These are phyloP conservation scores for Ethmia dodecea DNA, from an alignment of 2,888 invertebrate genomes.

Conservation along the genomic window DNA sequence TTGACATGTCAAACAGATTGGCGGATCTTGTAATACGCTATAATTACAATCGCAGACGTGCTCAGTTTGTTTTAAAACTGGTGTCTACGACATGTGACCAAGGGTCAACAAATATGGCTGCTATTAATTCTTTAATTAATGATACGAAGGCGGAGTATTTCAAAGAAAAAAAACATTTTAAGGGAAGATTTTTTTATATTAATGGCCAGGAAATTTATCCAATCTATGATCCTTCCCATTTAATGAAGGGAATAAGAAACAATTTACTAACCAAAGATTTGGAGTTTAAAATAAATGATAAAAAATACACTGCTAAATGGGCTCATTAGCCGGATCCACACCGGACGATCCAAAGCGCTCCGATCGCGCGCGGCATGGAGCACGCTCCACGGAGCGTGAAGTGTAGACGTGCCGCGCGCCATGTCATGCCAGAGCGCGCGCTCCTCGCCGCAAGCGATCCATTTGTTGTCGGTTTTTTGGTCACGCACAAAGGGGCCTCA, in stretches of 20 bases:
- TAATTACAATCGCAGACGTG: too few species aligned
- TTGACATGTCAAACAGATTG: too few species aligned
- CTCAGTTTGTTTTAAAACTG: constrained; percentile 5
- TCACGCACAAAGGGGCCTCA: constrained; percentile 19
- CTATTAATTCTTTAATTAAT: constrained; percentile 9
- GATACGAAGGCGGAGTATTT: constrained; percentile 7
- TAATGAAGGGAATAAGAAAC: constrained; percentile 14
- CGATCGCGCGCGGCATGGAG: constrained; percentile 11
- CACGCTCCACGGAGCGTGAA: neutral
- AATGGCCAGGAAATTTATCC: constrained; percentile 7
- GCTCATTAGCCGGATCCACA: constrained; percentile 14
- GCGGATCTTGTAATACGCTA: too few species aligned
- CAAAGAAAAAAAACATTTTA: constrained; percentile 2
- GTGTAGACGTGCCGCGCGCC: constrained; percentile 6
- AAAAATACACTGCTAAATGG: constrained; percentile 13
- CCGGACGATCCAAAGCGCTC: constrained; percentile 14
- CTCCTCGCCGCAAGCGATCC: constrained; percentile 20
- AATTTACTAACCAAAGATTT: constrained; percentile 14
- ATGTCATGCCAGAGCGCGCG: constrained; percentile 17
- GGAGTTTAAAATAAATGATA: constrained; percentile 8
- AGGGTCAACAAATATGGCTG: constrained; percentile 10
- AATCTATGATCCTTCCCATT: constrained; percentile 10
- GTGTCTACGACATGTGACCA: constrained; percentile 10
- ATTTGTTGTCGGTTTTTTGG: constrained; percentile 22
- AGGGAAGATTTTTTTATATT: constrained; percentile 5